These are phyloP conservation scores for Pseudomyrmex flavicornis DNA, from an alignment of 1,140 invertebrate genomes.

Conservation along the genomic window DNA sequence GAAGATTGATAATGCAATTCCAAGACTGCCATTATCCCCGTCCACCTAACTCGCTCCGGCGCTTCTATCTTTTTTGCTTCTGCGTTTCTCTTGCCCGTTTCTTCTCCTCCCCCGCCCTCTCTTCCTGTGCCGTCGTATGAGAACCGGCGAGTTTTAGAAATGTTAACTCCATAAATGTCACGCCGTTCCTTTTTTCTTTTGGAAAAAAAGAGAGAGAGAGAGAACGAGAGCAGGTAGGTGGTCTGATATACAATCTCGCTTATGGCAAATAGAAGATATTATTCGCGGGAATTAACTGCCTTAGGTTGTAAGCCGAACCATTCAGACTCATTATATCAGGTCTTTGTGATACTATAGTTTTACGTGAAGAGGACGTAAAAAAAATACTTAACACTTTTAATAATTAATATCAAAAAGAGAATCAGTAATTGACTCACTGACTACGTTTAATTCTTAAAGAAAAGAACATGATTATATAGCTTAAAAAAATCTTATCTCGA, in stretches of 20 bases:
- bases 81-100: constrained; percentile 65
- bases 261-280: constrained; percentile 66
- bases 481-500: constrained; percentile 57
- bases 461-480: constrained; percentile 2
- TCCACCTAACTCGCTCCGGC: constrained; percentile 79
- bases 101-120: constrained; percentile 29
- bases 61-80: constrained; percentile 84
- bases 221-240: constrained; percentile 25
- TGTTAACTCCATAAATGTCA: constrained; percentile 85
- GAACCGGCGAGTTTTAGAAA: constrained; percentile 84
- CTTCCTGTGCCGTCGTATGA: constrained; percentile 68
- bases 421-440: no score
- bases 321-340: constrained; percentile 29
- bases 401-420: background rate
- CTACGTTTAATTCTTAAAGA: background rate
- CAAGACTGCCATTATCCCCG: constrained; percentile 85
- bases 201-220: background rate
- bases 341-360: background rate
- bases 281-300: constrained; percentile 52
- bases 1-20: constrained; percentile 86
- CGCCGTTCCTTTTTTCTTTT: constrained; percentile 70
- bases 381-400: constrained; percentile 17
- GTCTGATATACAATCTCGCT: constrained; percentile 61
- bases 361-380: no score
- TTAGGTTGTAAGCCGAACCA: constrained; percentile 25